Conservation (phyloP, 2,113 vertebrate genomes). For the Pungitius pungitius region DNA sequence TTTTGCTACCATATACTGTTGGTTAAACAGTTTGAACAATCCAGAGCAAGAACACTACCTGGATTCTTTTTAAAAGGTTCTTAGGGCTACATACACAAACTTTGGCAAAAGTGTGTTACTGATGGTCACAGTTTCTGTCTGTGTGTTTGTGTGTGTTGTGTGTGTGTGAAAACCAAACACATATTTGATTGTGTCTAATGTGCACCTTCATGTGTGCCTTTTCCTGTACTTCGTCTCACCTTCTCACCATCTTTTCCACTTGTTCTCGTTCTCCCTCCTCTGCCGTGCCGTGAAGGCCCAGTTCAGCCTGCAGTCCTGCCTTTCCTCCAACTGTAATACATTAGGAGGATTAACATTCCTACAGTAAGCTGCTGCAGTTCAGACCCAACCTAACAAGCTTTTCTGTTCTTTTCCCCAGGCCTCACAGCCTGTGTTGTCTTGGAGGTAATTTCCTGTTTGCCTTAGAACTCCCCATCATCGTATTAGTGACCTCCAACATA, state of each 20-base stretch:
- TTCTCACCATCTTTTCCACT: neutral
- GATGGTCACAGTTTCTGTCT: too few relatives aligned
- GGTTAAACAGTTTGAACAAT: too few relatives aligned
- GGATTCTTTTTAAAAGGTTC: too few relatives aligned
- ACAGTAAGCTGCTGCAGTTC: constrained; percentile 63
- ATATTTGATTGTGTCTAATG: neutral
- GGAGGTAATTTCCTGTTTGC: constrained; percentile 68
- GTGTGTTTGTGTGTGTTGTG: neutral
- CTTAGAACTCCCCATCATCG: constrained; percentile 41
- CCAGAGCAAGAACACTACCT: too few relatives aligned
- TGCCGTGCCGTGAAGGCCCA: constrained; percentile 31
- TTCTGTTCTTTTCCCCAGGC: constrained; percentile 50
- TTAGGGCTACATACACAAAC: constrained; percentile 19
- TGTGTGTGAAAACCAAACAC: neutral
- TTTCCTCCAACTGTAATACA: constrained; percentile 78
- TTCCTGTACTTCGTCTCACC: neutral
- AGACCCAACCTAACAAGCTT: constrained; percentile 45
- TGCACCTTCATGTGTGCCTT: too few relatives aligned
- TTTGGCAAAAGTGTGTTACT: too few relatives aligned
- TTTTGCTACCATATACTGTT: too few relatives aligned
- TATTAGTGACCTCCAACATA: constrained; percentile 33
- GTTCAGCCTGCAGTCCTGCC: constrained; percentile 64
- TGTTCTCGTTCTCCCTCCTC: neutral
- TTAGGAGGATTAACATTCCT: constrained; percentile 82
- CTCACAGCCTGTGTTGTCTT: constrained; percentile 61